Conservation (phyloP, 2,797 vertebrate species). For the Cuniculus paca region DNA sequence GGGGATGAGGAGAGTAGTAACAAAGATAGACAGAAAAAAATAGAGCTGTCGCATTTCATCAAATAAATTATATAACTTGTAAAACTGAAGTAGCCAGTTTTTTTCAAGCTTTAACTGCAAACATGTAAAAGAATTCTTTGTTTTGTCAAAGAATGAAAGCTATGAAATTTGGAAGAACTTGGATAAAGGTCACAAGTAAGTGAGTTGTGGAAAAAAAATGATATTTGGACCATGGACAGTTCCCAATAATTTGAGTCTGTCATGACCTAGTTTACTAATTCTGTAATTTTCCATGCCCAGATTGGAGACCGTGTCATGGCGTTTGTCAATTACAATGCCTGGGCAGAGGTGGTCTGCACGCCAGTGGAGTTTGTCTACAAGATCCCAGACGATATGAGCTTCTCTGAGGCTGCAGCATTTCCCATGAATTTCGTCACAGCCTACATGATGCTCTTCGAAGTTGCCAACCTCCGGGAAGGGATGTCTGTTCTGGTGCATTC, state of each 20-base stretch:
- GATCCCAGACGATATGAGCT: constrained; percentile 98
- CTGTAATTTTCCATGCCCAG: constrained; percentile 86
- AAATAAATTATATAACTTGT: neutral
- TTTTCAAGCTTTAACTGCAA: neutral
- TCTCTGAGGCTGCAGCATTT: constrained; percentile 96
- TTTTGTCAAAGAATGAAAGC: neutral
- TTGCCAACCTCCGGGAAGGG: constrained; percentile 97
- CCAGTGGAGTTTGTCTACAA: constrained; percentile 97
- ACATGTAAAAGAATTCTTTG: neutral
- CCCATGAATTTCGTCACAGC: constrained; percentile 98
- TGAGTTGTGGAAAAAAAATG: neutral
- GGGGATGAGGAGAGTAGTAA: neutral
- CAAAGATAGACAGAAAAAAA: neutral
- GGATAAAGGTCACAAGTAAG: neutral
- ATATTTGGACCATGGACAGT: neutral
- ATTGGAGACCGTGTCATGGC: constrained; percentile 99
- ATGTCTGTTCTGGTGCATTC: constrained; percentile 99
- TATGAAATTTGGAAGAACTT: neutral
- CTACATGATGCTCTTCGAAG: constrained; percentile 99
- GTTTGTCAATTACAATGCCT: constrained; percentile 97
- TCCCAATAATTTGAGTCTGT: accelerated
- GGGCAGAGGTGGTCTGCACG: constrained; percentile 98
- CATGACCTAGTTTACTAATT: neutral
- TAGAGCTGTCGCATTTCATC: neutral
- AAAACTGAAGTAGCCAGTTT: neutral